These are phyloP conservation scores for Lamproptera curius DNA, from an alignment of 2,888 invertebrate species.

Conservation along the genomic window DNA sequence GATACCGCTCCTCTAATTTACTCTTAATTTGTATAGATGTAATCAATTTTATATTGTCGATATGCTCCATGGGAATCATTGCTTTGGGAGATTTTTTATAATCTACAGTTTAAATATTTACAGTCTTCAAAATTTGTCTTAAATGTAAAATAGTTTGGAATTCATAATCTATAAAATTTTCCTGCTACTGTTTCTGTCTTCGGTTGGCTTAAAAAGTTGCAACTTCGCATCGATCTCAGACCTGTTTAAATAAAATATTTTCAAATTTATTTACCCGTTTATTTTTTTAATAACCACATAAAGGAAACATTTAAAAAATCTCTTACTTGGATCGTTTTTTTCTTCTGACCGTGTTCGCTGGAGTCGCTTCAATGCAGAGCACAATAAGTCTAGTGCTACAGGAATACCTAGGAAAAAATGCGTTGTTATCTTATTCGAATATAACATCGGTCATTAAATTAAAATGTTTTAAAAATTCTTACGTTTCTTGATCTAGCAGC, in stretches of 20 bases:
- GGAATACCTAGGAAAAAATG: conserved; percentile 78
- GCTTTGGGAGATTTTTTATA: conserved; percentile 44
- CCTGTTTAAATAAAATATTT: conserved; percentile 37
- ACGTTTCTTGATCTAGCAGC: conserved; percentile 86
- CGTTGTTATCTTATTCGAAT: conserved; percentile 7
- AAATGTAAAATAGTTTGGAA: conserved; percentile 34
- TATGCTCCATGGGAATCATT: conserved; percentile 67
- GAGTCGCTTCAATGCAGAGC: conserved; percentile 92
- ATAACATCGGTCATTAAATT: not conserved
- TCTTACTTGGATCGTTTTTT: conserved; percentile 76
- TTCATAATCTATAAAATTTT: conserved; percentile 31
- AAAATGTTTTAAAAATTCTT: conserved; percentile 32
- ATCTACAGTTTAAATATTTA: conserved; percentile 57
- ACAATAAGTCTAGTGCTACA: conserved; percentile 94
- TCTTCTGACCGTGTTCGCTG: conserved; percentile 77
- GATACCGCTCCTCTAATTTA: conserved; percentile 32
- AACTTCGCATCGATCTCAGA: conserved; percentile 32
- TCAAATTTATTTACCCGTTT: not conserved
- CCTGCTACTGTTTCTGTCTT: conserved; percentile 31
- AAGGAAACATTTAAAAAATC: not conserved
- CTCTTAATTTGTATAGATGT: conserved; percentile 25
- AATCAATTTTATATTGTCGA: conserved; percentile 60
- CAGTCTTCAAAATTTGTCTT: conserved; percentile 64
- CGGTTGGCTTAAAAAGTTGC: not conserved
- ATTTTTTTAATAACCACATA: too few relatives aligned